Evolutionary conservation across 2,797 vertebrate species (phyloP).

Genomic region (Lophius americanus): DNA sequence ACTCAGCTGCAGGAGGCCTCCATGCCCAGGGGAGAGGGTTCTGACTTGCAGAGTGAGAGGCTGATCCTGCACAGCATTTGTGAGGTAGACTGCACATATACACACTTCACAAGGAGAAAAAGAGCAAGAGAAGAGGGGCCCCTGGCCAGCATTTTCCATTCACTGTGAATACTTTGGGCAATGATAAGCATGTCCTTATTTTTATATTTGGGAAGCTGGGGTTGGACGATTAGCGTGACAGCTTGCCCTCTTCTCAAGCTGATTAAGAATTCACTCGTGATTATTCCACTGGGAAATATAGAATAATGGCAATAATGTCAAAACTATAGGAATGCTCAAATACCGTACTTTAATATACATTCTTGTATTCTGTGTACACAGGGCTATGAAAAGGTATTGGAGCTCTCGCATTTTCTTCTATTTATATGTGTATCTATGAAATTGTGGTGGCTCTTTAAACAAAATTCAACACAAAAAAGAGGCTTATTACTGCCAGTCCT

Average conservation of each 20-base stretch:
- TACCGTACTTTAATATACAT: background rate
- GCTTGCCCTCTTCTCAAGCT: background rate
- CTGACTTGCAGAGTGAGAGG: constrained; percentile 47
- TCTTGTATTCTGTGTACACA: background rate
- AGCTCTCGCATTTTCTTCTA: too few species aligned
- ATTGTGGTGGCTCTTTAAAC: too few species aligned
- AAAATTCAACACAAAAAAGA: too few species aligned
- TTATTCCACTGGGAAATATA: constrained; percentile 13
- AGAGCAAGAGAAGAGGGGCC: constrained; percentile 7
- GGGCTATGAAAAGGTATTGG: too few species aligned
- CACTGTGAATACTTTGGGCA: constrained; percentile 28
- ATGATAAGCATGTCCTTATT: constrained; percentile 23
- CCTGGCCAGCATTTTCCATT: constrained; percentile 35
- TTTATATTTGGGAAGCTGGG: constrained; percentile 10
- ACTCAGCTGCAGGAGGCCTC: constrained; percentile 63
- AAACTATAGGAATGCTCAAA: background rate
- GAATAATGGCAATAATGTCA: background rate
- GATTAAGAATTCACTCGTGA: background rate
- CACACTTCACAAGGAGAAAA: constrained; percentile 19
- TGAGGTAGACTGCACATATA: constrained; percentile 30
- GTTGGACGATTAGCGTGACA: constrained; percentile 17
- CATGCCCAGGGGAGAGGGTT: constrained; percentile 43
- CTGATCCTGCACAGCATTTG: constrained; percentile 62
- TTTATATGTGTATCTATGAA: too few species aligned
- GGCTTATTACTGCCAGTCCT: too few species aligned